Evolutionary conservation across 2,113 vertebrate genomes (phyloP), one percentile per base, ranked within the genome.

Genomic region (Pogona vitticeps): DNA sequence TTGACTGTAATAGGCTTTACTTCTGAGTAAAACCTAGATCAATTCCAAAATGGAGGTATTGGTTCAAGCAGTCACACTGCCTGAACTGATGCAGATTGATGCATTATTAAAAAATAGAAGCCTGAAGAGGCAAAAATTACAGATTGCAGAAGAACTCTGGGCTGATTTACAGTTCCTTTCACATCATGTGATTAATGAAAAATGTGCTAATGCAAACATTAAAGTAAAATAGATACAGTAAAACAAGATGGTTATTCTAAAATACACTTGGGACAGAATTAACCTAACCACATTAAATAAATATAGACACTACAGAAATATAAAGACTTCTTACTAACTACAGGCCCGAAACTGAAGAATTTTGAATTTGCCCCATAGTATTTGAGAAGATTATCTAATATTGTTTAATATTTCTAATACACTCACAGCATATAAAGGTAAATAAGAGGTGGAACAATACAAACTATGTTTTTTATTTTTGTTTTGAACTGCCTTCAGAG

Each of bases 401-500:
- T 52, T 10, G n/a, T 36, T 14, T 17, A 26, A 26, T 68, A 68
- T 68, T 68, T 26, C 65, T 68, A 21, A 84, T 36, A 17, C 31
- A 68, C 5, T 72, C 15, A 46, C 18, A 33, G 31, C 18, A 46
- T 65, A 36, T 40, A 63, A 42, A 28, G 75, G 31, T 40, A 84
- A 28, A 6, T 46, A 76, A 61, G 31, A 84, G 72, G 38, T 42
- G 58, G 31, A 40, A 31, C 28, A 68, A 59, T 40, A 73, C 13
- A 73, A 65, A 46, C 26, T 73, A 28, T 68, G 42, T 18, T 12
- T 85, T 38, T 77, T 85, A 78, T 84, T 84, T 83, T 75, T 36
- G 71, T 78, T 85, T 68, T 56, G 65, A 68, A 78, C 38, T 58
- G 52, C 68, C 21, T 56, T n/a, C 63, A 68, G 42, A 56, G n/a